Conservation (phyloP, 2,113 vertebrate genomes). For the Siniperca knerii region DNA sequence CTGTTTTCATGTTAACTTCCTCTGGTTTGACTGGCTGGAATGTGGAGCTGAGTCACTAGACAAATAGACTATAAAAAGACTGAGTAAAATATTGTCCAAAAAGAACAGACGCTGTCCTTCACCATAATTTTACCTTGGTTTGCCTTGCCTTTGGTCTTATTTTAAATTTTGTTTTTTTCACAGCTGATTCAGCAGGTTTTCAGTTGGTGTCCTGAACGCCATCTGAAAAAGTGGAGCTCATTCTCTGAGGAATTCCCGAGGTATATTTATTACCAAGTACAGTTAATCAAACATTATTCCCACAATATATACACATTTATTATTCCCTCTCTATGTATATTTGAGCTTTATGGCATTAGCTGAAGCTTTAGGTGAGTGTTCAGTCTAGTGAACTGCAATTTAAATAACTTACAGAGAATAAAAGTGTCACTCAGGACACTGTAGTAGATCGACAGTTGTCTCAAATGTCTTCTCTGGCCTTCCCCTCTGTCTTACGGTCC, state of each 20-base stretch:
- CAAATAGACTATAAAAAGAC: not conserved
- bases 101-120: not conserved
- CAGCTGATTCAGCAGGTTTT: conserved; percentile 90
- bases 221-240: conserved; percentile 86
- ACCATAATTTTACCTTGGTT: not conserved
- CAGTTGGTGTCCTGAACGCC: conserved; percentile 86
- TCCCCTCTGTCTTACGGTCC: not conserved
- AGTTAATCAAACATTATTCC: not conserved
- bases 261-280: conserved; percentile 72
- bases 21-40: not conserved
- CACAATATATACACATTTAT: not conserved
- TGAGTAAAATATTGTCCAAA: not conserved
- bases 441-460: not conserved
- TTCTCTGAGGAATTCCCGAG: conserved; percentile 82
- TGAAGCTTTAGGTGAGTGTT: not conserved
- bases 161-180: conserved; percentile 23
- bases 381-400: not conserved
- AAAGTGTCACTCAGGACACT: not conserved
- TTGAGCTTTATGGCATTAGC: not conserved
- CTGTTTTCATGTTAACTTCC: not conserved
- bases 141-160: not conserved
- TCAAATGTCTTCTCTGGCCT: not conserved
- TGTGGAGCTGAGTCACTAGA: not conserved
- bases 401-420: not conserved
- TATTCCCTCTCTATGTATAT: not conserved